phyloP scores from a whole-genome alignment of 1,140 invertebrate species.

The Holcopasites calliopsidis region DNA sequence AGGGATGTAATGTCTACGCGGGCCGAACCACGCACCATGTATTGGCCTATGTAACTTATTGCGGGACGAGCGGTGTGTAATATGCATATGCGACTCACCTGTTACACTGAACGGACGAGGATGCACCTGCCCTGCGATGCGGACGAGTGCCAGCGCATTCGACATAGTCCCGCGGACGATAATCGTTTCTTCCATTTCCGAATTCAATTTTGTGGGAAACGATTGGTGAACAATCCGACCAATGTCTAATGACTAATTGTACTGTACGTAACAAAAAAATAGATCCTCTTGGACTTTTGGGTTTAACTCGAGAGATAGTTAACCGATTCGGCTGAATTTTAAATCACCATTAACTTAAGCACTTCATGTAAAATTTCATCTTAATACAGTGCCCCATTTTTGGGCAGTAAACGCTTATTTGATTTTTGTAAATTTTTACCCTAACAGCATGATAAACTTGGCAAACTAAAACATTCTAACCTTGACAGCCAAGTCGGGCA shows the following conservation, averaged over 20 bases:
- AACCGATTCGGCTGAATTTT: no score
- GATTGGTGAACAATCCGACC: constrained; percentile 13
- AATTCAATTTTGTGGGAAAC: constrained; percentile 51
- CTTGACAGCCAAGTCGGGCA: no score
- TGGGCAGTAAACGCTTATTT: no score
- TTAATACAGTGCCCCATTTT: no score
- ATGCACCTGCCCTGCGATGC: constrained; percentile 72
- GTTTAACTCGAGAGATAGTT: no score
- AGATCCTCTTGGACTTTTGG: no score
- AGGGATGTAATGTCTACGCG: constrained; percentile 24
- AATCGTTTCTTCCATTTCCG: neutral
- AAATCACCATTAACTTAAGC: no score
- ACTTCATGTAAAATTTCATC: no score
- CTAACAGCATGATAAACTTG: no score
- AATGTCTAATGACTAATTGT: neutral
- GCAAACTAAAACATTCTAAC: no score
- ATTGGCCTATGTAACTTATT: constrained; percentile 37
- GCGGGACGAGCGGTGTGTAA: constrained; percentile 37
- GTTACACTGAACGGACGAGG: constrained; percentile 52
- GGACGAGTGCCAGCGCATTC: constrained; percentile 35
- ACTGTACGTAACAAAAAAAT: no score
- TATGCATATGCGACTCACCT: constrained; percentile 47
- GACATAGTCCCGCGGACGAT: neutral
- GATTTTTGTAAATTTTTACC: no score
- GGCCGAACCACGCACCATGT: neutral